A percentile compares a stretch with the other conserved stretches of the same genome.
These are phyloP conservation scores for Burhinus oedicnemus DNA, from an alignment of 2,113 vertebrate species.

Conservation along the genomic window DNA sequence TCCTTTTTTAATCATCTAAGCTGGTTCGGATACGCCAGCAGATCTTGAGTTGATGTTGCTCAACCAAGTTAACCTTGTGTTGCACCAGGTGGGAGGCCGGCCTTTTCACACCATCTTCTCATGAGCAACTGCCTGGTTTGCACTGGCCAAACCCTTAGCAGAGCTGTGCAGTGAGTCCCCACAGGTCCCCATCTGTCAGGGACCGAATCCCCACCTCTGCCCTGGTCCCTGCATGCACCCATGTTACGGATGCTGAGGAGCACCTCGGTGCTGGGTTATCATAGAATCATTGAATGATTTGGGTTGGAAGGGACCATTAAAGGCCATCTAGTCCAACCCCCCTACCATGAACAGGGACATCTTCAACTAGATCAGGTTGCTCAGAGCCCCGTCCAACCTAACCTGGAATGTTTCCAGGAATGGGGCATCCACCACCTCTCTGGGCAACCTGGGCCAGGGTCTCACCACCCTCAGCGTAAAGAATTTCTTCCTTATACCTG, in stretches of 20 bases:
- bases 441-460: fast-evolving
- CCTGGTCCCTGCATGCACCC: fast-evolving
- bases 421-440: not conserved
- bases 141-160: not conserved
- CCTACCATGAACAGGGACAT: fast-evolving
- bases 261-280: fast-evolving
- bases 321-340: fast-evolving
- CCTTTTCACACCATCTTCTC: not conserved
- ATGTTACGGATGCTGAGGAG: not conserved
- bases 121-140: not conserved
- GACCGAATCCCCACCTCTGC: fast-evolving
- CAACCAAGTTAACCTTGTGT: fast-evolving
- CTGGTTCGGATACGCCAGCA: not conserved
- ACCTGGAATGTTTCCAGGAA: fast-evolving
- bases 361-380: fast-evolving
- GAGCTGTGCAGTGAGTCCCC: not conserved
- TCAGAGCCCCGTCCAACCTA: fast-evolving
- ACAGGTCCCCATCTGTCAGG: not conserved
- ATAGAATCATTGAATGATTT: fast-evolving
- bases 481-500: not conserved
- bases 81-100: not conserved
- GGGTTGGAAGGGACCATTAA: not conserved
- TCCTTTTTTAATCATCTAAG: not conserved
- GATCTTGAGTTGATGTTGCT: not conserved
- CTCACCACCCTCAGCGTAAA: not conserved